phyloP scores from a whole-genome alignment of 2,888 invertebrate genomes.

The Labia minor region DNA sequence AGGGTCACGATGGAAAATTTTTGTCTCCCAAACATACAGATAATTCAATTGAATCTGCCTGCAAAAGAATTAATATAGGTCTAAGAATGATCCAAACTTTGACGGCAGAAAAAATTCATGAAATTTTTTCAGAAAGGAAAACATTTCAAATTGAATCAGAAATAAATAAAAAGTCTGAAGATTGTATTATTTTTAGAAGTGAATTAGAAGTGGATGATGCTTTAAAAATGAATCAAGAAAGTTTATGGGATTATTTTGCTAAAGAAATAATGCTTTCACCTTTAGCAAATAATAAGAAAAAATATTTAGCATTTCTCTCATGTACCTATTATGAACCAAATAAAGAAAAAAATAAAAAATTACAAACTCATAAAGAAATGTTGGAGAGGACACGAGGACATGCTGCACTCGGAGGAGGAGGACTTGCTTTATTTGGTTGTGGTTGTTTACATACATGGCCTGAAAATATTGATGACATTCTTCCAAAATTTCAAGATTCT shows the following conservation, averaged over 20 bases:
- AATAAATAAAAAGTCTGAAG: conserved; percentile 34
- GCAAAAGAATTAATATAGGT: conserved; percentile 61
- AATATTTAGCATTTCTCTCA: conserved; percentile 81
- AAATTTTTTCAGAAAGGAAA: conserved; percentile 59
- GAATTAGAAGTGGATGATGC: conserved; percentile 58
- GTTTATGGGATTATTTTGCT: conserved; percentile 76
- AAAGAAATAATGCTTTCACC: conserved; percentile 68
- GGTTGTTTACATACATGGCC: conserved; percentile 90
- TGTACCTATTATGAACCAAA: conserved; percentile 60
- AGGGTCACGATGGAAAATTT: conserved; percentile 67
- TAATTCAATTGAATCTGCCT: conserved; percentile 59
- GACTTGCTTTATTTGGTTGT: conserved; percentile 81
- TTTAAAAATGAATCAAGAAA: conserved; percentile 59
- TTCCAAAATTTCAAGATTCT: conserved; percentile 47
- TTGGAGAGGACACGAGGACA: conserved; percentile 62
- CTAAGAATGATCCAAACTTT: conserved; percentile 73
- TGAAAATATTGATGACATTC: conserved; percentile 52
- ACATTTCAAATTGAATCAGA: conserved; percentile 65
- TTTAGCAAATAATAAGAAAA: conserved; percentile 54
- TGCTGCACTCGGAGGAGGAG: conserved; percentile 86
- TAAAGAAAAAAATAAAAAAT: conserved; percentile 44
- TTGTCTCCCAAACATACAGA: conserved; percentile 53
- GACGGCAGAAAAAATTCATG: conserved; percentile 75
- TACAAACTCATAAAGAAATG: conserved; percentile 57
- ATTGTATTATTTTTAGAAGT: conserved; percentile 65